These are phyloP conservation scores for Amphiprion ocellaris DNA, from an alignment of 2,113 vertebrate species.

Conservation along the genomic window DNA sequence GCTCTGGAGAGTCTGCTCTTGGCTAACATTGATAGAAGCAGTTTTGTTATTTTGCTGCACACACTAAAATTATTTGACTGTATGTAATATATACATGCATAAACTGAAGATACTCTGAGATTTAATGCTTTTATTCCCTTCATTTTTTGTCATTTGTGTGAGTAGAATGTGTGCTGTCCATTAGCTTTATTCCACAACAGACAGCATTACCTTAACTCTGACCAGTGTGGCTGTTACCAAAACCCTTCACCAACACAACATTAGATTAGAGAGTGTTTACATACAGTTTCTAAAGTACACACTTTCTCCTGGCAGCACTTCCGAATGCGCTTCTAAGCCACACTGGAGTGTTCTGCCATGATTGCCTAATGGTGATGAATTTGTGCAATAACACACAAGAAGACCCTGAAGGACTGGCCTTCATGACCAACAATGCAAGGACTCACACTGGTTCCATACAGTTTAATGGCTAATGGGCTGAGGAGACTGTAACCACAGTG, in stretches of 20 bases:
- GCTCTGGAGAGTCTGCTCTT: constrained; percentile 35
- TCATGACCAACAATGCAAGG: constrained; percentile 42
- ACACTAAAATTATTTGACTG: background rate
- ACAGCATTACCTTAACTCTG: constrained; percentile 2
- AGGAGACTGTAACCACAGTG: constrained; percentile 53
- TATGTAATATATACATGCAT: background rate
- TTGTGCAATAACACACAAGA: constrained; percentile 62
- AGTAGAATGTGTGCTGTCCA: background rate
- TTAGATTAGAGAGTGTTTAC: constrained; percentile 18
- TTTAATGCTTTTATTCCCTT: background rate
- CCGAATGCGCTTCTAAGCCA: constrained; percentile 46
- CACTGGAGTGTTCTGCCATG: constrained; percentile 15
- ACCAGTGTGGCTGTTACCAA: background rate
- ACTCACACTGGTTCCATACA: constrained; percentile 53
- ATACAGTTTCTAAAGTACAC: constrained; percentile 23
- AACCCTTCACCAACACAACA: background rate
- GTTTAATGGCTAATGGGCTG: constrained; percentile 57
- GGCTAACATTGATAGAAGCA: background rate
- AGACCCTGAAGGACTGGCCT: constrained; percentile 23
- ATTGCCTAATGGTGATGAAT: constrained; percentile 61
- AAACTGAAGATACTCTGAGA: background rate
- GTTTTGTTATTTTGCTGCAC: constrained; percentile 15
- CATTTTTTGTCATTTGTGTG: background rate
- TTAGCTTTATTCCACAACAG: constrained; percentile 2
- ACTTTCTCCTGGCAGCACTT: constrained; percentile 15